Evolutionary conservation across 37 sponge, comb jelly and placozoan genomes (phyloP).

Genomic region (Beroe ovata): DNA sequence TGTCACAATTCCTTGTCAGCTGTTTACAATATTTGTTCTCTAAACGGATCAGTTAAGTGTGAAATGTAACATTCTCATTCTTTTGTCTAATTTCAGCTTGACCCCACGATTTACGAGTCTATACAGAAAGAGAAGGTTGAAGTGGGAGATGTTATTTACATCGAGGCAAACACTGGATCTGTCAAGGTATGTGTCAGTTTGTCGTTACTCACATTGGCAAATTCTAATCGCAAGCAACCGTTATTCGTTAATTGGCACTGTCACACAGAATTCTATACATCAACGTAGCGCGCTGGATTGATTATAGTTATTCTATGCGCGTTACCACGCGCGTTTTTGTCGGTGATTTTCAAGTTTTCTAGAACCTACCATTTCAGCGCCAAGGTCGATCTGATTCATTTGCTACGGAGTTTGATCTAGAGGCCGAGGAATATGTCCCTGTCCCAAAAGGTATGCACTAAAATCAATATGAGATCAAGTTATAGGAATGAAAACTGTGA

Average conservation of each 20-base stretch:
- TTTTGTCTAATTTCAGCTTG: slow-evolving; percentile 69
- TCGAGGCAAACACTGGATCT: slow-evolving; percentile 96
- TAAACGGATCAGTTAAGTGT: no score
- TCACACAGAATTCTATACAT: background rate
- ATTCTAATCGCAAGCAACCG: slow-evolving; percentile 23
- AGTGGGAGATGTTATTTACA: slow-evolving; percentile 98
- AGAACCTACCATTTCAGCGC: slow-evolving; percentile 70
- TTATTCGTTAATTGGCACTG: background rate
- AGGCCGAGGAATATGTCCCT: slow-evolving; percentile 99
- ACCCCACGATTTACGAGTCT: slow-evolving; percentile 96
- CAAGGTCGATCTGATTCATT: slow-evolving; percentile 96
- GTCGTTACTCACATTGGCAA: background rate
- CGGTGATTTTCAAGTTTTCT: background rate
- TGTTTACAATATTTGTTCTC: no score
- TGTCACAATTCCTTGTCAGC: no score
- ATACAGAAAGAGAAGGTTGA: slow-evolving; percentile 96
- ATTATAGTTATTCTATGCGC: background rate
- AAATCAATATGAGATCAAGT: background rate
- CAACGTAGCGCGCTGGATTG: background rate
- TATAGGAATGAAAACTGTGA: background rate
- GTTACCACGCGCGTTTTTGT: slow-evolving; percentile 19
- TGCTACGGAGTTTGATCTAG: slow-evolving; percentile 97
- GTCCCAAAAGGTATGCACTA: slow-evolving; percentile 80
- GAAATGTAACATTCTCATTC: no score
- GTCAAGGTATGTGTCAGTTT: slow-evolving; percentile 73